Conservation (phyloP, 2,888 invertebrate species). For the Serripes groenlandicus region DNA sequence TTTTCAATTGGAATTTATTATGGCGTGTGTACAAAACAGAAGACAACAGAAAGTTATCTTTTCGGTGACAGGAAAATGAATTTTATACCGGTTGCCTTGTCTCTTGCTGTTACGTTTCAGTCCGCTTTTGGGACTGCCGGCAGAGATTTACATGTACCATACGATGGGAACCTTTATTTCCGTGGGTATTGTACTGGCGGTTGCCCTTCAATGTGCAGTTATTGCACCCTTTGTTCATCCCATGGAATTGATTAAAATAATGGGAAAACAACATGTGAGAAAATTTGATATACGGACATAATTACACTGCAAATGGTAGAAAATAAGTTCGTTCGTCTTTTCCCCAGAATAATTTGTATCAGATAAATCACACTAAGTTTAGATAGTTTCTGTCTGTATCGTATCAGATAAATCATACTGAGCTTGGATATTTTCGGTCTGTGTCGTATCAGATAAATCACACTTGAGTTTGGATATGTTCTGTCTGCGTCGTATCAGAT, state of each 20-base stretch:
- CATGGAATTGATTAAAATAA: slow-evolving; percentile 63
- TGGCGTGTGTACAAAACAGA: slow-evolving; percentile 42
- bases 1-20: slow-evolving; percentile 61
- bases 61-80: slow-evolving; percentile 66
- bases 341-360: too few relatives aligned
- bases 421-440: too few relatives aligned
- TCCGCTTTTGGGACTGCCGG: slow-evolving; percentile 71
- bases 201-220: slow-evolving; percentile 48
- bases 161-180: slow-evolving; percentile 50
- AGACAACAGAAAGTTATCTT: slow-evolving; percentile 64
- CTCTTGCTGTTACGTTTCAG: slow-evolving; percentile 72
- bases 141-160: slow-evolving; percentile 68
- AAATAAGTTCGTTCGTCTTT: too few relatives aligned
- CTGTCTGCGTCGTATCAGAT: too few relatives aligned
- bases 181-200: slow-evolving; percentile 47
- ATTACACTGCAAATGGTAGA: too few relatives aligned
- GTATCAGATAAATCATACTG: too few relatives aligned
- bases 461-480: too few relatives aligned
- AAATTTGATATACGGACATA: too few relatives aligned
- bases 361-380: too few relatives aligned
- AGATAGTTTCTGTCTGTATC: too few relatives aligned
- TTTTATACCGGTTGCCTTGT: slow-evolving; percentile 68
- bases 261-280: too few relatives aligned
- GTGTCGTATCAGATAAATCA: too few relatives aligned
- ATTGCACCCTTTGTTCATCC: slow-evolving; percentile 70